A percentile compares a stretch with the other conserved stretches of the same genome.
Conservation (phyloP, 2,888 invertebrate genomes). For the Torymus aiolomorphi region DNA sequence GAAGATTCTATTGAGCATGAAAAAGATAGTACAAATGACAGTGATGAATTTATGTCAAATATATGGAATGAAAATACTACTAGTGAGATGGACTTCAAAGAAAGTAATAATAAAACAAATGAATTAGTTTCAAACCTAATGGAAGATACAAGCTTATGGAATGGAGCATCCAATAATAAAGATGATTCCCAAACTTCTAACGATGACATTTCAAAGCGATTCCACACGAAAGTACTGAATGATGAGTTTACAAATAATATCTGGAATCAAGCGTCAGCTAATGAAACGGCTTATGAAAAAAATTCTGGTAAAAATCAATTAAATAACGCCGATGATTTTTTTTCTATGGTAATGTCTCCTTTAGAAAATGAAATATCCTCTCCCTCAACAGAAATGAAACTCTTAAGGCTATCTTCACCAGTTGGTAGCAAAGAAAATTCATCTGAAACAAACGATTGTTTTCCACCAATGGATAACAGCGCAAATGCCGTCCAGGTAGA, state of each 20-base stretch:
- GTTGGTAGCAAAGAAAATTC: conserved; percentile 56
- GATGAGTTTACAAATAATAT: conserved; percentile 21
- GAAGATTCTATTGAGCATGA: conserved; percentile 1
- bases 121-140: conserved; percentile 9
- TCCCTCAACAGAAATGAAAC: conserved; percentile 82
- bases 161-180: conserved; percentile 12
- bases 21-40: conserved; percentile 41
- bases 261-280: conserved; percentile 29
- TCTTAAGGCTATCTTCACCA: conserved; percentile 78
- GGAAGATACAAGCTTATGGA: conserved; percentile 36
- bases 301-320: conserved; percentile 56
- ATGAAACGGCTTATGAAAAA: conserved; percentile 19
- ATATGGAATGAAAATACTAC: conserved; percentile 41
- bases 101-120: conserved; percentile 13
- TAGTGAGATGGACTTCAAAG: conserved; percentile 35
- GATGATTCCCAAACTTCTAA: neutral
- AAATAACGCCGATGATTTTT: conserved; percentile 72
- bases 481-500: conserved; percentile 42
- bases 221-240: conserved; percentile 16
- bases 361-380: conserved; percentile 79
- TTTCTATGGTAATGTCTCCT: conserved; percentile 76
- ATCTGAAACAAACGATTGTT: conserved; percentile 50
- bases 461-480: conserved; percentile 41
- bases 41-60: conserved; percentile 39
- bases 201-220: conserved; percentile 14